These are phyloP conservation scores for Phataginus tricuspis DNA, from an alignment of 2,797 vertebrate genomes.

Conservation along the genomic window DNA sequence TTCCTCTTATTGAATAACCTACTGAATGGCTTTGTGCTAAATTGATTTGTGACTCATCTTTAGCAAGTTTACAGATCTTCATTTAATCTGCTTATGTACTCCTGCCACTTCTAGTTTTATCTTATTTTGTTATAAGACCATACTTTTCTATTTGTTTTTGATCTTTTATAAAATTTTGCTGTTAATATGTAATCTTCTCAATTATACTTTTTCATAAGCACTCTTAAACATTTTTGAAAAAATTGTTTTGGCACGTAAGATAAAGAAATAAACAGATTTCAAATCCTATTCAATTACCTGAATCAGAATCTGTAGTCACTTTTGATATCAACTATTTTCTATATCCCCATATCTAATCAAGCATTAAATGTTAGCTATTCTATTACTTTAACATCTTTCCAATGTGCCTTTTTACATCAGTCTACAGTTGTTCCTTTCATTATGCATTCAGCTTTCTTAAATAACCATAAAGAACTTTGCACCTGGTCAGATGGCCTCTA, in stretches of 20 bases:
- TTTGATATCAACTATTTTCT: neutral
- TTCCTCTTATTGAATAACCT: neutral
- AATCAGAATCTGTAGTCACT: neutral
- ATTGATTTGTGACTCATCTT: neutral
- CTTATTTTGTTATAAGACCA: neutral
- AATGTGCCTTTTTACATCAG: neutral
- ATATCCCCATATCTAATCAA: neutral
- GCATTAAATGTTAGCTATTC: neutral
- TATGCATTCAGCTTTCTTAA: neutral
- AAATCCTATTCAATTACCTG: neutral
- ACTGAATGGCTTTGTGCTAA: neutral
- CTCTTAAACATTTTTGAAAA: neutral
- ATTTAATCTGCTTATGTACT: neutral
- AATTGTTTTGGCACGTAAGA: neutral
- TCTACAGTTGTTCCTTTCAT: neutral
- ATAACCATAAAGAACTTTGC: neutral
- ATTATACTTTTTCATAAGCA: neutral
- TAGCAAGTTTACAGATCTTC: neutral
- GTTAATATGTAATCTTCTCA: neutral
- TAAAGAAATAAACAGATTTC: neutral
- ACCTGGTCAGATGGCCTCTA: neutral
- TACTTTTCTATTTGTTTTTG: neutral
- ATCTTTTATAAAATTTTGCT: neutral
- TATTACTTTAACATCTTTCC: neutral
- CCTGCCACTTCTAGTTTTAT: neutral